Percentiles rank a stretch among this genome's conserved stretches.
These are phyloP conservation scores for Myotis myotis DNA, from an alignment of 2,797 vertebrate species.

Conservation along the genomic window DNA sequence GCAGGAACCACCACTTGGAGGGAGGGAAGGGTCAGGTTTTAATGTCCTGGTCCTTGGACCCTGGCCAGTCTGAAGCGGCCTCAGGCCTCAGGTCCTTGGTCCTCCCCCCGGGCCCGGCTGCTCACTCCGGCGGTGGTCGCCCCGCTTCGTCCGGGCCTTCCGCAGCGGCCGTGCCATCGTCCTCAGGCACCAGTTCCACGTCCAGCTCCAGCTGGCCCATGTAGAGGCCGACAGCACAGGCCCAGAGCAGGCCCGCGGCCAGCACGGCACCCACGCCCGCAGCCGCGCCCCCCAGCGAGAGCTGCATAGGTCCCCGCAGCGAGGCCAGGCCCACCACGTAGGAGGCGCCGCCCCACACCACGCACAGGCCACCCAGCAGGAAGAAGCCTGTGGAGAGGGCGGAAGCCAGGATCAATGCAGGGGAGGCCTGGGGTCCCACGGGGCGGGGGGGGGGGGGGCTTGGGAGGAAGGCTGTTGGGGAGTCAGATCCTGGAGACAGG, in stretches of 20 bases:
- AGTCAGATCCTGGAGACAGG: background rate
- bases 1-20: slow-evolving; percentile 25
- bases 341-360: slow-evolving; percentile 88
- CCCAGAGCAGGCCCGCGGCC: slow-evolving; percentile 90
- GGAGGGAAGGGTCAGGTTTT: slow-evolving; percentile 53
- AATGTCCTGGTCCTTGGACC: slow-evolving; percentile 57
- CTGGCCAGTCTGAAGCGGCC: rapidly evolving
- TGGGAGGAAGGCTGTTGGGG: rapidly evolving
- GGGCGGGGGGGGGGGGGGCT: too few species aligned
- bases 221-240: slow-evolving; percentile 92
- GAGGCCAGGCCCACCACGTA: slow-evolving; percentile 89
- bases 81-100: background rate
- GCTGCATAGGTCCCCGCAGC: slow-evolving; percentile 90
- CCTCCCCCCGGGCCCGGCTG: background rate
- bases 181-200: slow-evolving; percentile 91
- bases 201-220: slow-evolving; percentile 91
- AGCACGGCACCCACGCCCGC: slow-evolving; percentile 85
- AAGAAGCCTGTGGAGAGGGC: slow-evolving; percentile 88
- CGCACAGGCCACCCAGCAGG: slow-evolving; percentile 90
- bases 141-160: slow-evolving; percentile 78
- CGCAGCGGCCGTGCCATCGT: slow-evolving; percentile 81
- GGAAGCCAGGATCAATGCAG: background rate
- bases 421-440: too few species aligned
- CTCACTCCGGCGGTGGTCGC: slow-evolving; percentile 72
- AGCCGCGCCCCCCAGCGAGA: slow-evolving; percentile 87